A percentile compares a stretch with the other conserved stretches of the same genome.
phyloP scores from a whole-genome alignment of 2,113 vertebrate species.

The Lepisosteus oculatus region DNA sequence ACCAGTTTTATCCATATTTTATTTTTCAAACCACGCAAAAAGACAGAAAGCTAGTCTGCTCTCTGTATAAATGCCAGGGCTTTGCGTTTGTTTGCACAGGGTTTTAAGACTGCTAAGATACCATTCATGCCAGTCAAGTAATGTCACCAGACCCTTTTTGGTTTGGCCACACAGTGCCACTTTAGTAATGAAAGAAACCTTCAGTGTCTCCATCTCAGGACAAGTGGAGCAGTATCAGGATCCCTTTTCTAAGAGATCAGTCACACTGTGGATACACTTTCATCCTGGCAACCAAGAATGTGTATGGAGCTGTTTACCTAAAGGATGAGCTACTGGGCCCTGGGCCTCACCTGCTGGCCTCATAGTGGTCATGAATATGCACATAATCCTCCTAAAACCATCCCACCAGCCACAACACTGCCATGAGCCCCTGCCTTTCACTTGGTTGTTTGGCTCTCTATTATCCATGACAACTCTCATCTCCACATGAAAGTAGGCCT shows the following conservation, averaged over 20 bases:
- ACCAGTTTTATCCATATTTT: too few species aligned
- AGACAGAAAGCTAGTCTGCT: constrained; percentile 5
- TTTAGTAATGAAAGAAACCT: constrained; percentile 78
- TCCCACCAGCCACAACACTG: constrained; percentile 59
- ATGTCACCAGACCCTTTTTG: constrained; percentile 88
- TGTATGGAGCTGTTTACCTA: constrained; percentile 84
- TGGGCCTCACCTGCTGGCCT: constrained; percentile 87
- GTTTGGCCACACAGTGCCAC: constrained; percentile 70
- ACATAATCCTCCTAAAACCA: constrained; percentile 79
- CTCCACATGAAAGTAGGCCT: constrained; percentile 50
- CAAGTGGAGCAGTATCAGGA: constrained; percentile 58
- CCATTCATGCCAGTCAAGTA: constrained; percentile 83
- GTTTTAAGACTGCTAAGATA: constrained; percentile 76
- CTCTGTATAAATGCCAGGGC: constrained; percentile 30
- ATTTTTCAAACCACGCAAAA: not conserved
- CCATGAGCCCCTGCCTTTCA: constrained; percentile 39
- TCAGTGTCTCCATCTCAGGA: constrained; percentile 62
- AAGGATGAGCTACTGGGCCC: constrained; percentile 79
- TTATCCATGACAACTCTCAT: constrained; percentile 61
- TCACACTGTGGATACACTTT: constrained; percentile 72
- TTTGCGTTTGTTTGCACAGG: constrained; percentile 58
- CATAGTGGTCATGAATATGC: constrained; percentile 85
- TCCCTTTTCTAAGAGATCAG: constrained; percentile 51
- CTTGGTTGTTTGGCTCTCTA: constrained; percentile 51
- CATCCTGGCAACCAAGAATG: constrained; percentile 74